Conservation (phyloP, 2,888 invertebrate species). For the Amphipyra berbera region DNA sequence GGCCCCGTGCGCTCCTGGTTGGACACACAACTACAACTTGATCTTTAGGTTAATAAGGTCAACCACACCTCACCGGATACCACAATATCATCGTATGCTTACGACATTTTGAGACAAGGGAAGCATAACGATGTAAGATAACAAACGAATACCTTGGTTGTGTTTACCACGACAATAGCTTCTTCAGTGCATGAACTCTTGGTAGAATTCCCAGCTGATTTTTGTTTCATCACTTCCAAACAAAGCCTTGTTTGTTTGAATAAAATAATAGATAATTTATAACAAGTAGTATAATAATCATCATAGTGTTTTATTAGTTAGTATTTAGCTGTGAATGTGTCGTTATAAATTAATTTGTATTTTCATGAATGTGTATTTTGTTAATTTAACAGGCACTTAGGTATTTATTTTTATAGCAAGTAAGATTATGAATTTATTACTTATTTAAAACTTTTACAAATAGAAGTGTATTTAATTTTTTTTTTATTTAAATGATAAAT, state of each 20-base stretch:
- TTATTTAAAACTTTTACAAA: too few relatives aligned
- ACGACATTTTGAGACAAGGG: constrained; percentile 56
- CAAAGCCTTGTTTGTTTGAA: neutral
- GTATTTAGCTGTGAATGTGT: too few relatives aligned
- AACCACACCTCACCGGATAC: constrained; percentile 22
- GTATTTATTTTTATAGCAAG: too few relatives aligned
- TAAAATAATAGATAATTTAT: neutral
- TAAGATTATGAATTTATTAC: too few relatives aligned
- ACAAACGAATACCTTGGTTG: constrained; percentile 2
- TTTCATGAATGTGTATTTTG: too few relatives aligned
- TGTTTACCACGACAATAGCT: constrained; percentile 5
- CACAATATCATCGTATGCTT: constrained; percentile 28
- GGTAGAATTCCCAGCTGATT: constrained; percentile 58
- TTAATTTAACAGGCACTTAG: too few relatives aligned
- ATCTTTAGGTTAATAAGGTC: constrained; percentile 48
- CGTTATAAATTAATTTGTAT: too few relatives aligned
- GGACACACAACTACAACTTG: constrained; percentile 47
- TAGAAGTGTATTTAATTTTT: too few relatives aligned
- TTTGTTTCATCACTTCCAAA: constrained; percentile 45
- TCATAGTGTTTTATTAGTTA: too few relatives aligned
- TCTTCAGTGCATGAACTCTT: constrained; percentile 46
- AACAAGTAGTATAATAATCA: too few relatives aligned
- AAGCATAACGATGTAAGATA: constrained; percentile 43
- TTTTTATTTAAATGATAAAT: too few relatives aligned
- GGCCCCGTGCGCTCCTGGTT: constrained; percentile 71